Evolutionary conservation across 2,888 invertebrate genomes (phyloP).

Genomic region (Archips xylosteana): DNA sequence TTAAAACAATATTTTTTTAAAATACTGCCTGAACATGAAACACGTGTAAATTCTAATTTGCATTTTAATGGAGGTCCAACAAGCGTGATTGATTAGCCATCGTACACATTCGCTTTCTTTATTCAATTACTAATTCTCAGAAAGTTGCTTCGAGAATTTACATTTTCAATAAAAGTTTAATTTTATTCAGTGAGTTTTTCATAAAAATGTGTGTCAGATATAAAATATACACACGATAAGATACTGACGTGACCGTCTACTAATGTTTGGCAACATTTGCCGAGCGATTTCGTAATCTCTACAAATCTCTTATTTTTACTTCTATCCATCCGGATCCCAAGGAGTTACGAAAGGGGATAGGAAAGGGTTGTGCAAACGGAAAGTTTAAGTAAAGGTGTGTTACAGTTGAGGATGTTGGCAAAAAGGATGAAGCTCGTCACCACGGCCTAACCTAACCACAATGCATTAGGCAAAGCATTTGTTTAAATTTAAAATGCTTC

Average conservation of each 20-base stretch:
- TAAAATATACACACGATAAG: not conserved
- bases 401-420: constrained; percentile 24
- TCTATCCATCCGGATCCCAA: constrained; percentile 19
- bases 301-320: constrained; percentile 3
- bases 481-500: constrained; percentile 14
- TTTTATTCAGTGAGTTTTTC: constrained; percentile 13
- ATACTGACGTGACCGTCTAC: not conserved
- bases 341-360: constrained; percentile 13
- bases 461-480: constrained; percentile 32
- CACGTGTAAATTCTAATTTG: constrained; percentile 1
- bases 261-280: not conserved
- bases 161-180: constrained; percentile 37
- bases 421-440: constrained; percentile 24
- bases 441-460: constrained; percentile 9
- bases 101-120: constrained; percentile 27
- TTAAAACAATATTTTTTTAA: not conserved
- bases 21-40: not conserved
- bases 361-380: constrained; percentile 28
- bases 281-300: constrained; percentile 5
- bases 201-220: constrained; percentile 13
- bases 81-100: constrained; percentile 21
- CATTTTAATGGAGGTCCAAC: constrained; percentile 23
- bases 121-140: constrained; percentile 36
- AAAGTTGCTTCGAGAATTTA: constrained; percentile 30
- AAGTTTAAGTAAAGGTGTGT: constrained; percentile 17